These are phyloP conservation scores for Scarus forsteni DNA, from an alignment of 2,797 vertebrate species.

Conservation along the genomic window DNA sequence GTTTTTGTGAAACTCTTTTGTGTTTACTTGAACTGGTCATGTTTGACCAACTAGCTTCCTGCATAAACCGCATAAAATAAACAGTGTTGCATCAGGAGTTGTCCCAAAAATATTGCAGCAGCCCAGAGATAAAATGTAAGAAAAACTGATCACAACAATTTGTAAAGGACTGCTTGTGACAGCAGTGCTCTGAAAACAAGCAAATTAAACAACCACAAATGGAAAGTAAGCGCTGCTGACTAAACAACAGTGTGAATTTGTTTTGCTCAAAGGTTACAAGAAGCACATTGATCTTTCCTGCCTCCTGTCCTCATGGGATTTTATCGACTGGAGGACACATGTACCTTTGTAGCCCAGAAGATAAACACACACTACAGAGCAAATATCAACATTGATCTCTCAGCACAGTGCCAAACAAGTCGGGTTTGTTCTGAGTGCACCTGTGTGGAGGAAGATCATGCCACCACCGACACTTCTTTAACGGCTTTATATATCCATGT, in stretches of 20 bases:
- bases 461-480: background rate
- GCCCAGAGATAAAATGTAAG: background rate
- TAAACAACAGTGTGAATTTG: background rate
- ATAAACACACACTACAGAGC: slow-evolving; percentile 54
- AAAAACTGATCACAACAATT: background rate
- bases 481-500: background rate
- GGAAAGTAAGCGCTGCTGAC: background rate
- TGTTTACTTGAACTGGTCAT: background rate
- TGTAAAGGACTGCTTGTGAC: background rate
- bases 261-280: slow-evolving; percentile 14
- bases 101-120: background rate
- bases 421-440: slow-evolving; percentile 31
- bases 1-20: too few species aligned
- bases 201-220: background rate
- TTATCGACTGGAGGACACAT: slow-evolving; percentile 40
- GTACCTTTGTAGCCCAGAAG: slow-evolving; percentile 55
- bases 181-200: background rate
- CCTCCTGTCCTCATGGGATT: slow-evolving; percentile 8
- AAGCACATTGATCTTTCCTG: slow-evolving; percentile 1
- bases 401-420: slow-evolving; percentile 15
- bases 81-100: background rate
- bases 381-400: slow-evolving; percentile 63
- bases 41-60: too few species aligned
- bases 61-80: too few species aligned
- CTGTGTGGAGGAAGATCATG: slow-evolving; percentile 10